phyloP scores from a whole-genome alignment of 2,797 vertebrate species.

The Petrocephalus schoutedeni region DNA sequence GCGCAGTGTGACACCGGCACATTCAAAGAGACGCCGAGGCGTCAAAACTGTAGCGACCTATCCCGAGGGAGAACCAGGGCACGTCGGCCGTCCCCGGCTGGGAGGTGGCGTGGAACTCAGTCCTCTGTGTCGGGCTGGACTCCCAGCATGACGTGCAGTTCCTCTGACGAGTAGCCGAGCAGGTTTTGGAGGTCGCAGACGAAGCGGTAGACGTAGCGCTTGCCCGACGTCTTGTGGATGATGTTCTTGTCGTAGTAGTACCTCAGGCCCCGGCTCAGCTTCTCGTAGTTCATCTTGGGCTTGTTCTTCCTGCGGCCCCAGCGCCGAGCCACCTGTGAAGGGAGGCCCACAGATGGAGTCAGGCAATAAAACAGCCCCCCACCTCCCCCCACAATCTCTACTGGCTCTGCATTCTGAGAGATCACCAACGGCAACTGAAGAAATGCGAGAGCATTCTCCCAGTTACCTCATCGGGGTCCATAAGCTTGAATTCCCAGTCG shows the following conservation, averaged over 20 bases:
- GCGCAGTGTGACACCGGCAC: neutral
- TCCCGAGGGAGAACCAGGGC: neutral
- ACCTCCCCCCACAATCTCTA: neutral
- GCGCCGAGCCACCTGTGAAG: constrained; percentile 72
- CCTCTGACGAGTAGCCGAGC: constrained; percentile 75
- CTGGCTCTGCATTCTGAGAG: neutral
- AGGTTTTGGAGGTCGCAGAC: constrained; percentile 80
- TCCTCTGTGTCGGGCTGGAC: constrained; percentile 80
- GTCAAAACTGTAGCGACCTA: constrained; percentile 20
- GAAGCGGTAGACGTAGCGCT: constrained; percentile 82
- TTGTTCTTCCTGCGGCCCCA: constrained; percentile 84
- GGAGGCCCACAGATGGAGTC: neutral
- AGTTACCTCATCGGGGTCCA: constrained; percentile 78
- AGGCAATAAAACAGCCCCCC: neutral
- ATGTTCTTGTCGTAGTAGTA: constrained; percentile 89
- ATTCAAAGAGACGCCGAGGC: constrained; percentile 26
- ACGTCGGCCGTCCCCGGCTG: constrained; percentile 10
- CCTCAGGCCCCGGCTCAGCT: constrained; percentile 76
- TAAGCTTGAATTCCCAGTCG: constrained; percentile 84
- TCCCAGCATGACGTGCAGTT: constrained; percentile 77
- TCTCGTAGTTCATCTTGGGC: constrained; percentile 89
- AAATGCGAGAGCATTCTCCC: neutral
- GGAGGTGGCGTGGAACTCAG: constrained; percentile 49
- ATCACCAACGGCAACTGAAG: neutral
- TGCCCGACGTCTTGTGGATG: constrained; percentile 82